A percentile compares a stretch with the other conserved stretches of the same genome.
These are phyloP conservation scores for Apodemia zela DNA, from an alignment of 2,888 invertebrate genomes.

Conservation along the genomic window DNA sequence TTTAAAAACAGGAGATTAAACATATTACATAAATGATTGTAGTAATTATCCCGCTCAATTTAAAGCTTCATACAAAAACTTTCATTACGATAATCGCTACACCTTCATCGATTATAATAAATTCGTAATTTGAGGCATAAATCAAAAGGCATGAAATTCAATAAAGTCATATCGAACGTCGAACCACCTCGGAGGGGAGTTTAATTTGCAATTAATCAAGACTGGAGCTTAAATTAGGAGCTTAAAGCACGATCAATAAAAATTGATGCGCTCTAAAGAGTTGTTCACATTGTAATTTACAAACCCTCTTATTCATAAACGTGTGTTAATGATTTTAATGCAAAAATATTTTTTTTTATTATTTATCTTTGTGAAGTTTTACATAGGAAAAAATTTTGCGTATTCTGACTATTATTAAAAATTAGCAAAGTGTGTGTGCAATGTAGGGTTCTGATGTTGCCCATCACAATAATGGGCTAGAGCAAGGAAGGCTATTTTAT, in stretches of 20 bases:
- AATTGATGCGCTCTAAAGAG: constrained; percentile 45
- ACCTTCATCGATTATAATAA: constrained; percentile 50
- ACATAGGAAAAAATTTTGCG: no score
- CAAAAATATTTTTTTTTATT: neutral
- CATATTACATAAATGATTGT: constrained; percentile 14
- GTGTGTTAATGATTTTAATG: neutral
- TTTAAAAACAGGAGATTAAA: constrained; percentile 9
- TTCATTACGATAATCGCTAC: constrained; percentile 23
- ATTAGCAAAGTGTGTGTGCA: no score
- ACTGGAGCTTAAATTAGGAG: constrained; percentile 63
- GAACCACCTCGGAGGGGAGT: constrained; percentile 65
- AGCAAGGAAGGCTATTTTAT: no score
- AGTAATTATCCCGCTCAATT: constrained; percentile 16
- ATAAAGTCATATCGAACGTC: constrained; percentile 72
- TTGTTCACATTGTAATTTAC: constrained; percentile 28
- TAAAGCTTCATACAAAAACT: constrained; percentile 19
- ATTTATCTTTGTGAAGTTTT: neutral
- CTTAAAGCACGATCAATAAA: constrained; percentile 58
- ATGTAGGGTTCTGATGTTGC: no score
- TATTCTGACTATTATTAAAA: no score
- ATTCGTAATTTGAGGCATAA: constrained; percentile 66
- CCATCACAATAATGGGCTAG: no score
- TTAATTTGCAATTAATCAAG: constrained; percentile 79
- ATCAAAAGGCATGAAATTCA: constrained; percentile 74
- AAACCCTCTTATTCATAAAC: neutral